A percentile compares a stretch with the other conserved stretches of the same genome.
Conservation (phyloP, 1,140 invertebrate species). For the Euglossa dilemma region DNA sequence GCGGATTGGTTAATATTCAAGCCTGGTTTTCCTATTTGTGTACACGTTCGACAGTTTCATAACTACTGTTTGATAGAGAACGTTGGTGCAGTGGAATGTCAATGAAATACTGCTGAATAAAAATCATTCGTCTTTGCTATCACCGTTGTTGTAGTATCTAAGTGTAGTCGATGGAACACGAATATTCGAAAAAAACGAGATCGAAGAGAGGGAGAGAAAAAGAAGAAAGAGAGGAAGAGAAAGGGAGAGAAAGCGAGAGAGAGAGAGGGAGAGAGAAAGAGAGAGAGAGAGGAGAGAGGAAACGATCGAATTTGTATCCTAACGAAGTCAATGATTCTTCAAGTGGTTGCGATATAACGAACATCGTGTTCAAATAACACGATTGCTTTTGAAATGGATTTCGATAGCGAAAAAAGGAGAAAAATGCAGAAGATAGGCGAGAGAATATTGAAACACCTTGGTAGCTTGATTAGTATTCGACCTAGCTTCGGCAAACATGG, state of each 20-base stretch:
- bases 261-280: too few species aligned
- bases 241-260: too few species aligned
- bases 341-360: not conserved
- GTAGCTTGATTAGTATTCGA: constrained; percentile 17
- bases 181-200: not conserved
- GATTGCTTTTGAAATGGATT: constrained; percentile 10
- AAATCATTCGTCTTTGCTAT: not conserved
- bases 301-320: not conserved
- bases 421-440: not conserved
- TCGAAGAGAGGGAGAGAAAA: too few species aligned
- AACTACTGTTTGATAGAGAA: constrained; percentile 2
- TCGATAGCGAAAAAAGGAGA: not conserved
- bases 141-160: not conserved
- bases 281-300: too few species aligned
- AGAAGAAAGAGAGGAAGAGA: not conserved
- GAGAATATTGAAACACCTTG: constrained; percentile 13
- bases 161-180: not conserved
- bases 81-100: constrained; percentile 12
- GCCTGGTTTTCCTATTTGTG: constrained; percentile 8
- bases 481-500: constrained; percentile 11
- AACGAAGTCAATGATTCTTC: not conserved
- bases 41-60: constrained; percentile 12
- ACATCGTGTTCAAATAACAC: constrained; percentile 10
- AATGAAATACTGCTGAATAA: not conserved
- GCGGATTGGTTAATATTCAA: constrained; percentile 17